These are phyloP conservation scores for Lathronympha strigana DNA, from an alignment of 2,888 invertebrate genomes.

Conservation along the genomic window DNA sequence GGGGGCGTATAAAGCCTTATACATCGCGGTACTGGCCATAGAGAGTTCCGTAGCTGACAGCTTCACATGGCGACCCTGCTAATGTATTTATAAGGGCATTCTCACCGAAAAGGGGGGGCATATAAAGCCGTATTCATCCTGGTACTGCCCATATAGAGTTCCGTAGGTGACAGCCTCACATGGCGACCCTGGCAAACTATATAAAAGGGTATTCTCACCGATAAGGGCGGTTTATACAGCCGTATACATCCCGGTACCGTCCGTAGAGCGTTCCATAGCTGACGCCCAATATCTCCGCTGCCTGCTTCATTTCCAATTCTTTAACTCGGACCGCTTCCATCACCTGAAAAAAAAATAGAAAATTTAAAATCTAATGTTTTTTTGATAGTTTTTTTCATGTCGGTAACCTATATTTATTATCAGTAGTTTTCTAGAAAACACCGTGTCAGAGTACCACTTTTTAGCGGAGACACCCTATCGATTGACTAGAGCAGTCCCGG, in stretches of 20 bases:
- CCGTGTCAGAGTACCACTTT: too few relatives aligned
- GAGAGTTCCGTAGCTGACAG: too few relatives aligned
- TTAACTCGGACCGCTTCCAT: constrained; percentile 96
- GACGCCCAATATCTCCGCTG: constrained; percentile 94
- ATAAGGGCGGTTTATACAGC: constrained; percentile 94
- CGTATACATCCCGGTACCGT: constrained; percentile 94
- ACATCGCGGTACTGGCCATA: background rate
- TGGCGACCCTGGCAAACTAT: background rate
- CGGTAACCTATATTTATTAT: too few relatives aligned
- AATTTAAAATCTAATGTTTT: background rate
- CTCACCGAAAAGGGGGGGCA: background rate
- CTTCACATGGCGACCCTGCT: background rate
- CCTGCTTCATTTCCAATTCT: constrained; percentile 96
- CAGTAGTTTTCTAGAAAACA: too few relatives aligned
- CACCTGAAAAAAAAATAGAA: constrained; percentile 70
- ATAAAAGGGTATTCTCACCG: constrained; percentile 80
- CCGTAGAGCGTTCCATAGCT: constrained; percentile 96
- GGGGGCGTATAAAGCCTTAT: background rate
- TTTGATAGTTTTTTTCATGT: too few relatives aligned
- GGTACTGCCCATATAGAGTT: background rate
- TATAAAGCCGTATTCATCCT: too few relatives aligned
- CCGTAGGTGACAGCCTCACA: background rate
- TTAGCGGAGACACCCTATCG: too few relatives aligned
- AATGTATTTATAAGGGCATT: background rate
- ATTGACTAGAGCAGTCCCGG: too few relatives aligned